These are phyloP conservation scores for Conger conger DNA, from an alignment of 2,113 vertebrate genomes.

Conservation along the genomic window DNA sequence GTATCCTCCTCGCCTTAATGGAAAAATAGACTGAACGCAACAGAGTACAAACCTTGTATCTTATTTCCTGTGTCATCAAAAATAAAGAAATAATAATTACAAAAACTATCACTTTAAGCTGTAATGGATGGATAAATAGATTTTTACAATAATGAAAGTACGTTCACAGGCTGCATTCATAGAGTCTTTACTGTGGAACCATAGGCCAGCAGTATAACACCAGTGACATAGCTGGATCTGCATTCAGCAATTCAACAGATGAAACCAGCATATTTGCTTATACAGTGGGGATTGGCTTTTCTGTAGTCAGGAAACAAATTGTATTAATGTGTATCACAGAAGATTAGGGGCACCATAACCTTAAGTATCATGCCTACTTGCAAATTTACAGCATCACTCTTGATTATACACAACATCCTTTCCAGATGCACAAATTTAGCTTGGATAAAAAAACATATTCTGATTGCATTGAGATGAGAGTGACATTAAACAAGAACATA, in stretches of 20 bases:
- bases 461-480: no score
- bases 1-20: background rate
- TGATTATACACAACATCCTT: background rate
- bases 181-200: no score
- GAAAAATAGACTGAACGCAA: background rate
- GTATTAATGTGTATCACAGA: conserved; percentile 20
- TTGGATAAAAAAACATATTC: no score
- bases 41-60: background rate
- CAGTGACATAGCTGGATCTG: background rate
- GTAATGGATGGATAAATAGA: no score
- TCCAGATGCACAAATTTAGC: background rate
- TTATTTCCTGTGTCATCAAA: background rate
- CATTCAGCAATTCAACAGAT: background rate
- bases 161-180: no score
- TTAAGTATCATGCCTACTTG: conserved; percentile 8
- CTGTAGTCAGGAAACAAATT: conserved; percentile 15
- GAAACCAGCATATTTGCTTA: background rate
- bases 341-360: conserved; percentile 38
- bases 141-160: no score
- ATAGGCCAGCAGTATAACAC: background rate
- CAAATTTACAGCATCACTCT: background rate
- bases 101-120: no score
- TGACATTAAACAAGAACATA: no score
- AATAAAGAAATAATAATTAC: background rate
- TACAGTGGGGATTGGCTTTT: background rate